These are phyloP conservation scores for Poecile montanus DNA, from an alignment of 2,797 vertebrate species.

Conservation along the genomic window DNA sequence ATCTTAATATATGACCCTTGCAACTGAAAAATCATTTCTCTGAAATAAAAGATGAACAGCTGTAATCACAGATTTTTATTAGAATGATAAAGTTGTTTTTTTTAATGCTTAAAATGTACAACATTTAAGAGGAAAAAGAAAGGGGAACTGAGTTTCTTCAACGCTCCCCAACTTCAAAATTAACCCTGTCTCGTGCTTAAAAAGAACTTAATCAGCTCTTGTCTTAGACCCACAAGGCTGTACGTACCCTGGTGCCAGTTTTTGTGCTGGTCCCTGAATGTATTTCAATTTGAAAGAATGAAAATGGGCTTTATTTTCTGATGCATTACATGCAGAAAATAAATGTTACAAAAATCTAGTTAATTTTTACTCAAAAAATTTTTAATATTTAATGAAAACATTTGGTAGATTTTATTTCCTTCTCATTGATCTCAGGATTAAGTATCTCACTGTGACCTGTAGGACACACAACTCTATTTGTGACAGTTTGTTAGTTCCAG, in stretches of 20 bases:
- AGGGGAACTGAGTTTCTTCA: background rate
- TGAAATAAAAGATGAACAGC: background rate
- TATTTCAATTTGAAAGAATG: background rate
- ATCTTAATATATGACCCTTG: background rate
- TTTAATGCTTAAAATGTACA: background rate
- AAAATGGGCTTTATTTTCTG: slow-evolving; percentile 5
- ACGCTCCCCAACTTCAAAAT: background rate
- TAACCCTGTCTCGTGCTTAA: background rate
- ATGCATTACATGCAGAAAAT: background rate
- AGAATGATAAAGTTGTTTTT: background rate
- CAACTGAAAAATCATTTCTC: background rate
- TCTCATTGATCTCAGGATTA: background rate
- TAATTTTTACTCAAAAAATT: background rate
- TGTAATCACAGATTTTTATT: background rate
- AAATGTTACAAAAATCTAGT: background rate
- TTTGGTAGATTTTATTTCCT: background rate
- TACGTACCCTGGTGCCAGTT: background rate
- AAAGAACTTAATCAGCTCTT: background rate
- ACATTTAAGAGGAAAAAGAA: background rate
- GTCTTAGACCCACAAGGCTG: background rate
- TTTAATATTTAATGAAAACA: background rate
- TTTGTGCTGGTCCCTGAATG: background rate
- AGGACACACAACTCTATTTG: background rate
- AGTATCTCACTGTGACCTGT: background rate
- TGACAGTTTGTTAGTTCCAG: background rate